These are phyloP conservation scores for Rhagophthalmus giganteus DNA, from an alignment of 2,888 invertebrate genomes.

Conservation along the genomic window DNA sequence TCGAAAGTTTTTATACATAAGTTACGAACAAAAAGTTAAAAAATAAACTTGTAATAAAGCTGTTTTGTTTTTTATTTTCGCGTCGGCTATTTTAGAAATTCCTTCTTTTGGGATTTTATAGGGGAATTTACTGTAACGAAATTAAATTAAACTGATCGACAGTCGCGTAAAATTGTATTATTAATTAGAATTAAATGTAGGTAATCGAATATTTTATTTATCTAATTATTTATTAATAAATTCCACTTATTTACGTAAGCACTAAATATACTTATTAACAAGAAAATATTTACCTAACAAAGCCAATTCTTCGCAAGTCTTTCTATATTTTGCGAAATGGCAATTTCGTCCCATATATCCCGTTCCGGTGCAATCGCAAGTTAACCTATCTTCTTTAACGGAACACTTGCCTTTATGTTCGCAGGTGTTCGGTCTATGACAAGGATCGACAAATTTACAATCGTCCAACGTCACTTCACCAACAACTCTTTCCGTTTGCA, in stretches of 20 bases:
- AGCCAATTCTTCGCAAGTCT: slow-evolving; percentile 91
- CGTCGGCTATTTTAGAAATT: too few species aligned
- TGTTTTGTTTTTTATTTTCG: too few species aligned
- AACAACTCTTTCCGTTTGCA: slow-evolving; percentile 80
- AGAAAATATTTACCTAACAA: slow-evolving; percentile 62
- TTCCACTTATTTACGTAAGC: too few species aligned
- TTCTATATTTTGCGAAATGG: slow-evolving; percentile 88
- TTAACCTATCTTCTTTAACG: slow-evolving; percentile 82
- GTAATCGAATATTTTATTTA: too few species aligned
- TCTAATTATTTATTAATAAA: too few species aligned
- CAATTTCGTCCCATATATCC: slow-evolving; percentile 94
- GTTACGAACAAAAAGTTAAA: too few species aligned
- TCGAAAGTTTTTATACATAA: too few species aligned
- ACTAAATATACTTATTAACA: background rate
- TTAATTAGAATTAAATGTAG: too few species aligned
- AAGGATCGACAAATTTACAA: slow-evolving; percentile 87
- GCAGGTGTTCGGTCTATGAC: slow-evolving; percentile 86
- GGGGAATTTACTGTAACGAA: slow-evolving; percentile 1
- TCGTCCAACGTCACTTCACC: slow-evolving; percentile 90
- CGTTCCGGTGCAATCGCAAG: slow-evolving; percentile 87
- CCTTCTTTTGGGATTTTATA: too few species aligned
- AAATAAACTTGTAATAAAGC: too few species aligned
- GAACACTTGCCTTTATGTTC: slow-evolving; percentile 91
- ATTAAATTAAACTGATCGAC: too few species aligned
- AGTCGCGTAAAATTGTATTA: too few species aligned